Evolutionary conservation across 2,888 invertebrate genomes (phyloP).

Genomic region (Drosophila villosipedis): DNA sequence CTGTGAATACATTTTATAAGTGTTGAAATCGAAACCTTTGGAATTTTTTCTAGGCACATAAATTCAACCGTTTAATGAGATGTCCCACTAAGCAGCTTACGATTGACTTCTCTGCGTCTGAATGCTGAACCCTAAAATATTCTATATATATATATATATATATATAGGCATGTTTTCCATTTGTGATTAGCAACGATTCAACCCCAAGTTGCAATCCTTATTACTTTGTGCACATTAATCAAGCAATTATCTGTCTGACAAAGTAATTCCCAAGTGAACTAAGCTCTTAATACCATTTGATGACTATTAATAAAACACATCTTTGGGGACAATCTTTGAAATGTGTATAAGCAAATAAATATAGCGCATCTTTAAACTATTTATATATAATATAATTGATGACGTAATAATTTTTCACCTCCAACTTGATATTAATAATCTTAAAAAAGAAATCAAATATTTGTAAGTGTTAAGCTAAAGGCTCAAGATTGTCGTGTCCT

Average conservation of each 20-base stretch:
- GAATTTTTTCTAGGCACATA: not conserved
- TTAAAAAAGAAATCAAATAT: not conserved
- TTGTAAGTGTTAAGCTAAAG: not conserved
- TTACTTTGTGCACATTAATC: constrained; percentile 18
- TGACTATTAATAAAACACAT: constrained; percentile 18
- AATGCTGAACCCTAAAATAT: not conserved
- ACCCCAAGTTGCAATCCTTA: constrained; percentile 16
- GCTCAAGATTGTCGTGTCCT: not conserved
- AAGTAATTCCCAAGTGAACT: constrained; percentile 7
- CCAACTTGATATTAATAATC: not conserved
- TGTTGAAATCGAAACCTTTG: constrained; percentile 17
- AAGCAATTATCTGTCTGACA: constrained; percentile 7
- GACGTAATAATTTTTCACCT: not conserved
- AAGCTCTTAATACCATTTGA: constrained; percentile 18
- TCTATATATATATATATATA: not conserved
- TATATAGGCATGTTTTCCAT: not conserved
- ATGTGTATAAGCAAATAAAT: constrained; percentile 10
- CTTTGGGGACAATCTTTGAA: not conserved
- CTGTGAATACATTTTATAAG: constrained; percentile 5
- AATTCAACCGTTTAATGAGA: constrained; percentile 13
- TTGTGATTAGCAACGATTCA: constrained; percentile 3
- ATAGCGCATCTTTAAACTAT: not conserved
- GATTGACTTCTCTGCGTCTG: not conserved
- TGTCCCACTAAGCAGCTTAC: constrained; percentile 5
- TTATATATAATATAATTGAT: not conserved